phyloP scores from a whole-genome alignment of 2,797 vertebrate species.

The Macropus fuliginosus region DNA sequence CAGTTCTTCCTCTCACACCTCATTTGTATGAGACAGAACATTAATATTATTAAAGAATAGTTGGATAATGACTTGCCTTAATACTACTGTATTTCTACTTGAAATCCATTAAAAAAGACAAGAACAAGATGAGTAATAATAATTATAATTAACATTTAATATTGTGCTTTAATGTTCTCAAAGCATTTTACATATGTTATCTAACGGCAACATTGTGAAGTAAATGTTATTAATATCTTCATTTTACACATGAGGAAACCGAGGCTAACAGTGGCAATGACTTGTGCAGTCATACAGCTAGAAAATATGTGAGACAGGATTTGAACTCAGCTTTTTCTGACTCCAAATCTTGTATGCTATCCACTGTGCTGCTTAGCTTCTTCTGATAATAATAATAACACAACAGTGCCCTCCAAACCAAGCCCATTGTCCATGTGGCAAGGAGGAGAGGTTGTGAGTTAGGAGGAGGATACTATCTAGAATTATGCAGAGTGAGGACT shows the following conservation, averaged over 20 bases:
- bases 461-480: neutral
- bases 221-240: neutral
- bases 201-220: neutral
- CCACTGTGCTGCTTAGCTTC: neutral
- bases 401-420: neutral
- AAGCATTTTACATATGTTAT: neutral
- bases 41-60: neutral
- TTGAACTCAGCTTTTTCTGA: neutral
- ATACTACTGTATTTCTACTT: neutral
- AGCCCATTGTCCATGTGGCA: neutral
- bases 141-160: neutral
- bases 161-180: neutral
- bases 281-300: neutral
- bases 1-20: too few relatives aligned
- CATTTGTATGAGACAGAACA: too few relatives aligned
- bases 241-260: neutral
- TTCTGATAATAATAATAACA: neutral
- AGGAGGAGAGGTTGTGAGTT: too few relatives aligned
- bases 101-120: neutral
- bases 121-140: neutral
- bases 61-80: neutral
- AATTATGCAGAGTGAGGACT: neutral
- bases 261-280: too few relatives aligned
- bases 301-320: neutral
- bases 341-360: neutral